These are phyloP conservation scores for Seriola quinqueradiata DNA, from an alignment of 2,113 vertebrate genomes.

Conservation along the genomic window DNA sequence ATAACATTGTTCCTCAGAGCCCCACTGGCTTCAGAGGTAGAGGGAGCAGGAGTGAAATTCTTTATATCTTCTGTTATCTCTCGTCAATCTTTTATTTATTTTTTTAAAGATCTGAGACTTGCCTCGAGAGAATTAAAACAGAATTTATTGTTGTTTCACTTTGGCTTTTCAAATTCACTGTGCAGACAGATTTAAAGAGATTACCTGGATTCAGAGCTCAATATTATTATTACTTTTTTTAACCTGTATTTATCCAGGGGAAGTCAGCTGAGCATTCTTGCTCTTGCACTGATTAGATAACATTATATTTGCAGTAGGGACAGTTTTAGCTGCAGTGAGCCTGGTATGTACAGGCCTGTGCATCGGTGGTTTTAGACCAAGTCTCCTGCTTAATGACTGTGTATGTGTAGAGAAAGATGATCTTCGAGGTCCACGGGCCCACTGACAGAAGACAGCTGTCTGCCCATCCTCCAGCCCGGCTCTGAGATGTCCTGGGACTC, in stretches of 20 bases:
- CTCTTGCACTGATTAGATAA: background rate
- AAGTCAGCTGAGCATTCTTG: background rate
- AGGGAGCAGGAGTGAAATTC: background rate
- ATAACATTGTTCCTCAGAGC: conserved; percentile 62
- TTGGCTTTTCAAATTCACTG: background rate
- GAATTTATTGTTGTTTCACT: conserved; percentile 15
- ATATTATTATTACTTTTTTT: conserved; percentile 11
- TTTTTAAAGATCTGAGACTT: conserved; percentile 30
- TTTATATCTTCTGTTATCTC: background rate
- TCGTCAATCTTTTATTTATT: conserved; percentile 32
- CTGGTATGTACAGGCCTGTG: background rate
- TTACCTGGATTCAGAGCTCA: conserved; percentile 22
- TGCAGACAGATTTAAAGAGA: conserved; percentile 23
- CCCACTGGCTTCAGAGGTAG: conserved; percentile 20
- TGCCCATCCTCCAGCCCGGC: conserved; percentile 79
- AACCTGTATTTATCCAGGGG: conserved; percentile 13
- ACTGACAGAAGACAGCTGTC: conserved; percentile 87
- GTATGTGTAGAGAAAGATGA: conserved; percentile 36
- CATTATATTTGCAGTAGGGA: too few species aligned
- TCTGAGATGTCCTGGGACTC: conserved; percentile 79
- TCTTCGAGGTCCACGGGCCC: conserved; percentile 47
- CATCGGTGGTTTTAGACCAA: conserved; percentile 2
- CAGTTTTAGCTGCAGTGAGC: background rate
- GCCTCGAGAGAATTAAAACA: background rate
- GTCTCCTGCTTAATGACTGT: conserved; percentile 30